phyloP scores from a whole-genome alignment of 1,140 invertebrate species.

The Diuraphis noxia region DNA sequence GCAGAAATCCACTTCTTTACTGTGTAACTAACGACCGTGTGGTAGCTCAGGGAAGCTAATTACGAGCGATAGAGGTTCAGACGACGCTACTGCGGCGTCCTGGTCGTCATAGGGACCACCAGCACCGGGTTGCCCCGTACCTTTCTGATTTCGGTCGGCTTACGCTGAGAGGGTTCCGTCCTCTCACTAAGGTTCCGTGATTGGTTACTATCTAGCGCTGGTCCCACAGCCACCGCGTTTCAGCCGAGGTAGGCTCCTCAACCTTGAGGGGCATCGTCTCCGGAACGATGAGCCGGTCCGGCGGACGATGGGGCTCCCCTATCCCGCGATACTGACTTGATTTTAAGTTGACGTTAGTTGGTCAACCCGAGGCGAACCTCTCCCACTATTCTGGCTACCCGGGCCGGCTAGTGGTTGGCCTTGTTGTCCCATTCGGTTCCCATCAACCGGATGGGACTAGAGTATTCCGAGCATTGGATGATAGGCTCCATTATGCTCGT shows the following conservation, averaged over 20 bases:
- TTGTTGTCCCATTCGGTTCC: too few species aligned
- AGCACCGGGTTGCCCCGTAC: background rate
- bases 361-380: background rate
- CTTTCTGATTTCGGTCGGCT: background rate
- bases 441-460: background rate
- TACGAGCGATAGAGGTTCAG: too few species aligned
- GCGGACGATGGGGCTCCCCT: background rate
- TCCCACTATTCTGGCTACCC: background rate
- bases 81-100: too few species aligned
- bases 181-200: background rate
- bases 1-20: too few species aligned
- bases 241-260: too few species aligned
- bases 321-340: background rate
- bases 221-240: too few species aligned
- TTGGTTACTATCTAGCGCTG: background rate
- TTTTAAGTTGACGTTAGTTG: background rate
- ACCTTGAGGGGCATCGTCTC: too few species aligned
- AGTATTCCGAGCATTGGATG: background rate
- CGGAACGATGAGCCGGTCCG: background rate
- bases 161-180: background rate
- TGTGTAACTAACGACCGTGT: too few species aligned
- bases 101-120: constrained; percentile 9
- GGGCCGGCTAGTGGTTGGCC: background rate
- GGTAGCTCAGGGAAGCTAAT: too few species aligned
- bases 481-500: too few species aligned